Percentiles rank a stretch among this genome's conserved stretches.
Evolutionary conservation across 1,140 invertebrate genomes (phyloP).

Genomic region (Drosophila kanapiae): DNA sequence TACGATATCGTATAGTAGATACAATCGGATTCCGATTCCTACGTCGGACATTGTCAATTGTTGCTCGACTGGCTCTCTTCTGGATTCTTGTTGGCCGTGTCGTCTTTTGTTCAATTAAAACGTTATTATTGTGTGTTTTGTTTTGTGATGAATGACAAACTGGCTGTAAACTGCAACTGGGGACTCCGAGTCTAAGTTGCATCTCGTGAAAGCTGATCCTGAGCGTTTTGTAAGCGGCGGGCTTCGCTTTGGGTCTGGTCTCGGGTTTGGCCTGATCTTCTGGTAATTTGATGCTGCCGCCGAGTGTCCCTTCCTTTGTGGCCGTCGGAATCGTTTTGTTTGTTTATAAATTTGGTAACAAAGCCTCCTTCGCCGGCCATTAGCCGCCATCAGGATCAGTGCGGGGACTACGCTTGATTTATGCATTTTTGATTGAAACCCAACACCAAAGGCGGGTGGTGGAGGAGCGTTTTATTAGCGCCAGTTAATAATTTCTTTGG

Average conservation of each 20-base stretch:
- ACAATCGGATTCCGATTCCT: constrained; percentile 42
- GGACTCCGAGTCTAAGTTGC: constrained; percentile 78
- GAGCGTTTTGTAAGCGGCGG: constrained; percentile 70
- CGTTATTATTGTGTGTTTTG: constrained; percentile 73
- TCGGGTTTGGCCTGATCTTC: constrained; percentile 49
- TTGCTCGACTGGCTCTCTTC: constrained; percentile 56
- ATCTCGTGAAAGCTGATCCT: constrained; percentile 80
- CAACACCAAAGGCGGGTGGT: constrained; percentile 3
- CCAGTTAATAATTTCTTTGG: constrained; percentile 48
- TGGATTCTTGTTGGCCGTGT: constrained; percentile 49
- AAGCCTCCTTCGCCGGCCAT: constrained; percentile 55
- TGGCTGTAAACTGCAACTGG: constrained; percentile 63
- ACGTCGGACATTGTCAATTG: constrained; percentile 56
- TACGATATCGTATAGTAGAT: constrained; percentile 13
- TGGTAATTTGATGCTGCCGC: constrained; percentile 66
- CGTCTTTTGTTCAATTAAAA: constrained; percentile 81
- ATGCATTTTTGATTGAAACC: constrained; percentile 64
- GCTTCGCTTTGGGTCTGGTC: constrained; percentile 22
- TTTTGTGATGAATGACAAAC: constrained; percentile 58
- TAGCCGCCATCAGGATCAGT: constrained; percentile 50
- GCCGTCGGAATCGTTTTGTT: constrained; percentile 65
- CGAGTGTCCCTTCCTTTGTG: constrained; percentile 46
- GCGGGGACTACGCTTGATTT: constrained; percentile 63
- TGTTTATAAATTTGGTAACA: constrained; percentile 67
- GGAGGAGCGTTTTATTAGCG: constrained; percentile 51